Conservation (phyloP, 2,113 vertebrate genomes). For the Chionis minor region DNA sequence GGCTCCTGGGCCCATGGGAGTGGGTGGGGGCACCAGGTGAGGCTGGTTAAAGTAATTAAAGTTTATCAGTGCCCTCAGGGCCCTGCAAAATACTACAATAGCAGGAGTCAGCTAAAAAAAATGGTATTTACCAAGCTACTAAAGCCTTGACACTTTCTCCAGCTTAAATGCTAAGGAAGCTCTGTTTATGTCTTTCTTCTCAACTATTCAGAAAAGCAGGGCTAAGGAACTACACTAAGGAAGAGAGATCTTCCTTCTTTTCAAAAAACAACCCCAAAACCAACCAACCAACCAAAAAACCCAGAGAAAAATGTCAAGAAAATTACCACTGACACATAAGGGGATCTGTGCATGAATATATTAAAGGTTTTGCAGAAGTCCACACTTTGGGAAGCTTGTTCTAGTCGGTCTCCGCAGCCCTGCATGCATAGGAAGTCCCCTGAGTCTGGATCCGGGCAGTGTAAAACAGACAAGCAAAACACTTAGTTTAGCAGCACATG, state of each 20-base stretch:
- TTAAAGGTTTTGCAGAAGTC: neutral
- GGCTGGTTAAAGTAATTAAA: neutral
- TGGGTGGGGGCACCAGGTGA: neutral
- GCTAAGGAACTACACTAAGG: neutral
- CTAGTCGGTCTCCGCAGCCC: neutral
- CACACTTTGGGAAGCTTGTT: neutral
- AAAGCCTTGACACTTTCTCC: neutral
- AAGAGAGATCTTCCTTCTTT: neutral
- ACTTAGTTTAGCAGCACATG: neutral
- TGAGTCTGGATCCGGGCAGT: neutral
- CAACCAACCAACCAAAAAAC: no score
- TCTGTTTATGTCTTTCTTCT: neutral
- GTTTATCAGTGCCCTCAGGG: neutral
- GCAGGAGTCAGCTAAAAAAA: neutral
- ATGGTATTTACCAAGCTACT: neutral
- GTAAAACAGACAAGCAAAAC: neutral
- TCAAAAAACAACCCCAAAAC: neutral
- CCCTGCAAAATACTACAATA: neutral
- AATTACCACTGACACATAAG: neutral
- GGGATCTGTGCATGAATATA: neutral
- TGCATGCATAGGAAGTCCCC: neutral
- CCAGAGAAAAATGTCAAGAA: neutral
- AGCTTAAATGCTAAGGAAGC: neutral
- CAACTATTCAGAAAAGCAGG: neutral
- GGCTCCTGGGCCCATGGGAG: neutral